Percentiles rank a stretch among this genome's conserved stretches.
Conservation (phyloP, 2,797 vertebrate genomes). For the Darevskia nairensis region DNA sequence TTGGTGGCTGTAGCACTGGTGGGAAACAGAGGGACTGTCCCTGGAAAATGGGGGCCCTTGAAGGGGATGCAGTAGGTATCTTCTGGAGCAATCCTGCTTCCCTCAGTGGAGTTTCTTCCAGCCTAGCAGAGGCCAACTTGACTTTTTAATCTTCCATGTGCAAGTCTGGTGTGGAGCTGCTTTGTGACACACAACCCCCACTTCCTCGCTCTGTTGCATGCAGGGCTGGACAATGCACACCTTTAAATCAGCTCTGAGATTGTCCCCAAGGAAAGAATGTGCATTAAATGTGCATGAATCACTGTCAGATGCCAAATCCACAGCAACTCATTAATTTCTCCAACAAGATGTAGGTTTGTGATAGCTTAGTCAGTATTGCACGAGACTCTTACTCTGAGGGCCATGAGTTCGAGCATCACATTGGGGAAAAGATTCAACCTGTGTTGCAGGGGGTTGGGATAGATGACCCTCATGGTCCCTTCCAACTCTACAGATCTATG, state of each 20-base stretch:
- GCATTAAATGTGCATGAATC: slow-evolving; percentile 4
- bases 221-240: not conserved
- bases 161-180: not conserved
- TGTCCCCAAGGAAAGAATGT: not conserved
- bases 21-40: too few species aligned
- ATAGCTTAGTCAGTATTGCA: too few species aligned
- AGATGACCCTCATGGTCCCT: too few species aligned
- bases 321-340: slow-evolving; percentile 10
- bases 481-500: too few species aligned
- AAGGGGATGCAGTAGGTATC: too few species aligned
- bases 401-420: too few species aligned
- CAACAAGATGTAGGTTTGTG: not conserved
- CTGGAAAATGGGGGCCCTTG: too few species aligned
- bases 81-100: not conserved
- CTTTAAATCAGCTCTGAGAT: not conserved
- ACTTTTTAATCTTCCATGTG: not conserved
- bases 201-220: not conserved
- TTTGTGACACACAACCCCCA: not conserved
- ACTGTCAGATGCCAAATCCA: not conserved
- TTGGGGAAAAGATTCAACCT: too few species aligned
- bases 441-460: too few species aligned
- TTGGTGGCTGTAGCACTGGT: too few species aligned
- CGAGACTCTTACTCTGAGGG: too few species aligned
- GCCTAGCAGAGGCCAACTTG: not conserved
- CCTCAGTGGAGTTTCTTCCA: not conserved